These are phyloP conservation scores for Teleopsis dalmanni DNA, from an alignment of 1,140 invertebrate species.

Conservation along the genomic window DNA sequence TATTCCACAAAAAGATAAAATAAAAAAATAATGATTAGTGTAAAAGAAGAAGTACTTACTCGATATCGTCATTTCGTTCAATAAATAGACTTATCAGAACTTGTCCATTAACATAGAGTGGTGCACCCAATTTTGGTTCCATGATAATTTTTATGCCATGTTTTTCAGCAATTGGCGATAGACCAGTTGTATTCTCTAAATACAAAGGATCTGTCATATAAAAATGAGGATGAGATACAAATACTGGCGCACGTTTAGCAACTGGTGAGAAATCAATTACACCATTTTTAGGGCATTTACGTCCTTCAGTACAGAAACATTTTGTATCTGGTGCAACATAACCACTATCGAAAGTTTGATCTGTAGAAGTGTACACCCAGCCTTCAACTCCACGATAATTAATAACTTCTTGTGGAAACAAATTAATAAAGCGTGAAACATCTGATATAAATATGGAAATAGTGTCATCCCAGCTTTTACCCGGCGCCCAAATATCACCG, in stretches of 20 bases:
- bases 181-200: constrained; percentile 54
- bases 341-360: constrained; percentile 61
- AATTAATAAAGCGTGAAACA: constrained; percentile 53
- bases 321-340: constrained; percentile 35
- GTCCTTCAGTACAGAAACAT: constrained; percentile 30
- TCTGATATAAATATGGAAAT: constrained; percentile 59
- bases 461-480: constrained; percentile 47
- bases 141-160: constrained; percentile 63
- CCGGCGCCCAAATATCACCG: constrained; percentile 68
- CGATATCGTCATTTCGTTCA: constrained; percentile 48
- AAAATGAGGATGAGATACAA: constrained; percentile 80
- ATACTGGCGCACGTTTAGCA: constrained; percentile 65
- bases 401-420: constrained; percentile 36
- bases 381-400: constrained; percentile 50
- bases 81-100: constrained; percentile 65
- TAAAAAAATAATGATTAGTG: constrained; percentile 47
- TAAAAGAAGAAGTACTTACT: constrained; percentile 48
- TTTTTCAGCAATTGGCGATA: constrained; percentile 57
- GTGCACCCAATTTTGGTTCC: constrained; percentile 65
- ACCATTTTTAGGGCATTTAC: constrained; percentile 45
- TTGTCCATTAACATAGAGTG: constrained; percentile 56
- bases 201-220: constrained; percentile 65
- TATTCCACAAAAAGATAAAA: too few relatives aligned
- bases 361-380: constrained; percentile 51
- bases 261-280: constrained; percentile 61